Evolutionary conservation across 2,888 invertebrate species (phyloP).

Genomic region (Chymomyza procnemis): DNA sequence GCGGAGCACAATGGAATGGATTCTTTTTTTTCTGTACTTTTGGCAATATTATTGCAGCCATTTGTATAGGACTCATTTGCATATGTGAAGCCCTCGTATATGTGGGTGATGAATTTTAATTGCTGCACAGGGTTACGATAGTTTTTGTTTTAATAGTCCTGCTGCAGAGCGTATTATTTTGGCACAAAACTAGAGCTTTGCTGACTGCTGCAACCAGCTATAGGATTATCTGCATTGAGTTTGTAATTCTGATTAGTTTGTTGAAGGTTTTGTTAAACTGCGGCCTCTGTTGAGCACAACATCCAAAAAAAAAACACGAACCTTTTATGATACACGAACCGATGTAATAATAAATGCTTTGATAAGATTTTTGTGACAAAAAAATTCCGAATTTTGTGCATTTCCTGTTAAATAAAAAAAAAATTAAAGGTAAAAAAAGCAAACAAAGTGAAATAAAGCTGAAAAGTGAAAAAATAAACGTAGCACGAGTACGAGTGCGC

Average conservation of each 20-base stretch:
- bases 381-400: conserved; percentile 36
- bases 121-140: not conserved
- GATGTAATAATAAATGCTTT: conserved; percentile 41
- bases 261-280: not conserved
- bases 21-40: conserved; percentile 8
- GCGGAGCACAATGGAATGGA: conserved; percentile 28
- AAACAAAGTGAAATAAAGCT: conserved; percentile 14
- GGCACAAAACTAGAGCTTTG: not conserved
- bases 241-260: not conserved
- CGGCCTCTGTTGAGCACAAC: not conserved
- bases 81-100: conserved; percentile 24
- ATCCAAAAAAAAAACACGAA: not conserved
- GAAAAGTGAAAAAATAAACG: conserved; percentile 9
- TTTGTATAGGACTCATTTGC: conserved; percentile 32
- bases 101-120: conserved; percentile 14
- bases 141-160: not conserved
- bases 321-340: not conserved
- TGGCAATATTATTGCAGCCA: conserved; percentile 7
- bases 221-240: conserved; percentile 42
- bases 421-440: not conserved
- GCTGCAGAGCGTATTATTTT: not conserved
- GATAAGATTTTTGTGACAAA: conserved; percentile 25
- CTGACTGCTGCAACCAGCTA: conserved; percentile 19
- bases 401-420: conserved; percentile 17
- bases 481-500: not conserved